Evolutionary conservation across 2,888 invertebrate genomes (phyloP), one percentile per base, ranked within the genome.

Genomic region (Erannis defoliaria): DNA sequence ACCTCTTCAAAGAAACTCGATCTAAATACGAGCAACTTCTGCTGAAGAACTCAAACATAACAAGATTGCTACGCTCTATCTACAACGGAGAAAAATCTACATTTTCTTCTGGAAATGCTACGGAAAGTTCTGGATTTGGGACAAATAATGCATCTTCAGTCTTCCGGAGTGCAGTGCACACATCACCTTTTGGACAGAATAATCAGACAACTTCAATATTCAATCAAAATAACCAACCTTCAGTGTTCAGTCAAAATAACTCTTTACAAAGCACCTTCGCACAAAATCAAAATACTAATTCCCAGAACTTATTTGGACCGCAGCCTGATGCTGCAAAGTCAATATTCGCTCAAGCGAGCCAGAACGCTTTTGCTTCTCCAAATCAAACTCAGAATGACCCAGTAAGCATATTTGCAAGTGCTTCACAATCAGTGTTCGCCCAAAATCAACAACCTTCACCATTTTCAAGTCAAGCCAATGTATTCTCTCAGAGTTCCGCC

Each of bases 161-260:
- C 56, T 91, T 90, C 59, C 77, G 82, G 3, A 84, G 78, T 69
- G 88, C 88, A 6, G 74, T 77, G 2, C 87, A 86, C 61, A 78
- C 70, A 73, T 57, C 74, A 40, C 35, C 66, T 12, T 48, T 48
- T 64, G 48, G 58, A 65, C 72, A 74, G 49, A 67, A 57, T 8
- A 48, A 66, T 26, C 58, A 50, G 14, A 50, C 55, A 60, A 64
- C 50, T 45, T 61, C 65, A 38, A 64, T 73, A 56, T 57, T 70
- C 58, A 46, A 67, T 37, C 67, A 66, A 68, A 37, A 71, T 63
- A 68, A 60, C 42, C 55, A 46, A 54, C 64, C 67, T 49, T 64
- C 74, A 48, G 38, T 67, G 12, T 77, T 77, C 49, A 62, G 53
- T 10, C 73, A 73, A 64, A 70, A 64, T 19, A 54, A 71, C 51